Conservation (phyloP, 2,113 vertebrate genomes). For the Panurus biarmicus region DNA sequence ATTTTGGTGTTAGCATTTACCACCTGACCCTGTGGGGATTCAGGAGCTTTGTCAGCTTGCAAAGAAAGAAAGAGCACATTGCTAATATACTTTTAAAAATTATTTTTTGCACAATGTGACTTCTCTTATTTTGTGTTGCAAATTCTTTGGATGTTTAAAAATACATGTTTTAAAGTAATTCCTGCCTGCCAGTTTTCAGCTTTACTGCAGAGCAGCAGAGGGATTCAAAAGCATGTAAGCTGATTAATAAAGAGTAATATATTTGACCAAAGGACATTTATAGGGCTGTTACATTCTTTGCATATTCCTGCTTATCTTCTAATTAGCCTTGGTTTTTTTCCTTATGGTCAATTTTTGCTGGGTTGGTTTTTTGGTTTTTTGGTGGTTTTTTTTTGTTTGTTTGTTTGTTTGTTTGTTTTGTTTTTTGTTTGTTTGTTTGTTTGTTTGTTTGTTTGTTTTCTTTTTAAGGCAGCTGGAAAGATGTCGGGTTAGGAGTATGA, state of each 20-base stretch:
- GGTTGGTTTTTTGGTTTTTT: too few relatives aligned
- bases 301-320: not conserved
- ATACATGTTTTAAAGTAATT: not conserved
- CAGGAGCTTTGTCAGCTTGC: not conserved
- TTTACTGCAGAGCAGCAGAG: not conserved
- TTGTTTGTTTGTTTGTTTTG: too few relatives aligned
- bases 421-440: too few relatives aligned
- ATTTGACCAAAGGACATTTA: constrained; percentile 1
- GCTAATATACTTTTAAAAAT: not conserved
- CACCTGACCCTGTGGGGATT: not conserved
- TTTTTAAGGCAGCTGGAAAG: not conserved
- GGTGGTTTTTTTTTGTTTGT: not conserved
- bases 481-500: not conserved
- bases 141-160: not conserved
- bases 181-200: constrained; percentile 3
- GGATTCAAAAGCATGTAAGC: not conserved
- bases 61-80: not conserved
- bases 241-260: not conserved
- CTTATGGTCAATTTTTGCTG: not conserved
- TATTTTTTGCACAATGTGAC: not conserved
- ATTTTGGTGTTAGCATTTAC: not conserved
- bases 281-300: not conserved
- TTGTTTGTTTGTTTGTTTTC: too few relatives aligned
- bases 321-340: not conserved
- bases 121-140: not conserved